Conservation (phyloP, 2,888 invertebrate species). For the Drosophila antonietae region DNA sequence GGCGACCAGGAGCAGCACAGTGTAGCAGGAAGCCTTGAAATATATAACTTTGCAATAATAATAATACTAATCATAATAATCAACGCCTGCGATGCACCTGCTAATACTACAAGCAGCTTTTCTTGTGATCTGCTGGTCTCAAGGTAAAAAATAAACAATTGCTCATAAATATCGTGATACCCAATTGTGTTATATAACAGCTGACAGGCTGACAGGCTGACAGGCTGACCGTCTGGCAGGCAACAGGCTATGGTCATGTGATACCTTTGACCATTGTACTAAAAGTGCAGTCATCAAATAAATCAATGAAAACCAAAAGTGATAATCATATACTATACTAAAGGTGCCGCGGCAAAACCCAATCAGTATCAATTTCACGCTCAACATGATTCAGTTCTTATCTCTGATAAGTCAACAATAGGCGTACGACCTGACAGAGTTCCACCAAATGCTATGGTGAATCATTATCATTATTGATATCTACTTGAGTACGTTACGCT, state of each 20-base stretch:
- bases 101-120: slow-evolving; percentile 45
- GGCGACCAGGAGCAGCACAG: slow-evolving; percentile 9
- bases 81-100: slow-evolving; percentile 34
- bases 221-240: not conserved
- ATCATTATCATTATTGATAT: slow-evolving; percentile 14
- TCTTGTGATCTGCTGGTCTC: slow-evolving; percentile 58
- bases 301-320: slow-evolving; percentile 45
- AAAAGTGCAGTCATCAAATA: slow-evolving; percentile 44
- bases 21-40: slow-evolving; percentile 6
- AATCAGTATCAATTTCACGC: slow-evolving; percentile 60
- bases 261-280: slow-evolving; percentile 45
- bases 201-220: slow-evolving; percentile 10
- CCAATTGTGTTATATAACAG: slow-evolving; percentile 23
- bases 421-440: slow-evolving; percentile 37
- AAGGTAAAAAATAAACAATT: slow-evolving; percentile 53
- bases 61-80: not conserved
- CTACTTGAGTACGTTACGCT: slow-evolving; percentile 4
- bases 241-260: slow-evolving; percentile 47
- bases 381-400: slow-evolving; percentile 40
- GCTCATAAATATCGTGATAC: not conserved
- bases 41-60: not conserved
- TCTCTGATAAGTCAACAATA: slow-evolving; percentile 21
- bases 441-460: slow-evolving; percentile 38
- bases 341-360: slow-evolving; percentile 11
- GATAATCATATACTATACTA: slow-evolving; percentile 28